phyloP scores from a whole-genome alignment of 2,113 vertebrate species.

The Hydrochoerus hydrochaeris region DNA sequence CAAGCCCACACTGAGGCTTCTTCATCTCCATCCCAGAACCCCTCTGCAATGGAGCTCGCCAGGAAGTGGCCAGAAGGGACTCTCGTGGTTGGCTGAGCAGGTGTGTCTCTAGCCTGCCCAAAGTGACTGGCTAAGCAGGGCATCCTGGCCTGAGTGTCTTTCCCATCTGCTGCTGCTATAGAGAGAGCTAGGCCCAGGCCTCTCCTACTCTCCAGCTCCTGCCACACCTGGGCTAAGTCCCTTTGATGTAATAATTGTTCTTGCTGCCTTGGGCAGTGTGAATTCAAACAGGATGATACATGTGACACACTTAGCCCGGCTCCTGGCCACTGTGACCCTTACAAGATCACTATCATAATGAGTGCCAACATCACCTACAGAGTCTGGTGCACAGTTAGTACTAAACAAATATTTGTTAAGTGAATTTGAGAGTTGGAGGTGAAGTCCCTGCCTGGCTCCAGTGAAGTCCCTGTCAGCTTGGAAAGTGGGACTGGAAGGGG shows the following conservation, averaged over 20 bases:
- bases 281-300: background rate
- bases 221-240: background rate
- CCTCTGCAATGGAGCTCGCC: background rate
- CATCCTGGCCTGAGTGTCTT: accelerated
- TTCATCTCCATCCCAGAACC: background rate
- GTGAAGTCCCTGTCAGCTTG: background rate
- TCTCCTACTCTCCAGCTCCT: background rate
- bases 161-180: background rate
- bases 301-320: background rate
- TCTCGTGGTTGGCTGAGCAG: background rate
- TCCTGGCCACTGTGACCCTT: background rate
- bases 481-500: background rate
- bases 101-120: background rate
- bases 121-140: background rate
- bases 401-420: background rate
- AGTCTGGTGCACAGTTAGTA: background rate
- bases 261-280: too few relatives aligned
- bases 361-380: background rate
- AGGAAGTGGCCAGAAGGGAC: background rate
- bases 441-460: background rate
- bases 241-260: background rate
- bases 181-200: background rate
- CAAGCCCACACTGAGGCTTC: background rate
- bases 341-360: background rate
- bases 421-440: background rate